phyloP scores from a whole-genome alignment of 2,888 invertebrate species.

The Himalopsyche tibetana region DNA sequence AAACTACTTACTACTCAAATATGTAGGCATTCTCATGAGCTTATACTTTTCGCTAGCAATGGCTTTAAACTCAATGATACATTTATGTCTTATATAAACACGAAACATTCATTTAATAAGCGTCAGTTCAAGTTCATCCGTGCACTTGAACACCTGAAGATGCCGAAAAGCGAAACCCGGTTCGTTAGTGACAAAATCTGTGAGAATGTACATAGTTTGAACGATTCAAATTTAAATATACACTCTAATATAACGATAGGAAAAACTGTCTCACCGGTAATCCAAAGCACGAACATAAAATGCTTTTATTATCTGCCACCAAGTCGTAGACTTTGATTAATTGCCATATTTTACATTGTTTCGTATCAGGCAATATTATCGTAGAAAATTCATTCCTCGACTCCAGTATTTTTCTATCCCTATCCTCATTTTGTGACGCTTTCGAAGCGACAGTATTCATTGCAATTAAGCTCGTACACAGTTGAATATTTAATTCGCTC shows the following conservation, averaged over 20 bases:
- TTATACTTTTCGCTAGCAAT: too few relatives aligned
- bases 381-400: neutral
- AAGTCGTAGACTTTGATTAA: neutral
- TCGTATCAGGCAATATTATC: neutral
- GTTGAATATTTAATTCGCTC: neutral
- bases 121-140: too few relatives aligned
- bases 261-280: neutral
- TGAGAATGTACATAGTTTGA: too few relatives aligned
- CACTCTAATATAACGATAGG: neutral
- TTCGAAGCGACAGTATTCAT: neutral
- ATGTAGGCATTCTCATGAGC: too few relatives aligned
- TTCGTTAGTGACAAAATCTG: too few relatives aligned
- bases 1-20: too few relatives aligned
- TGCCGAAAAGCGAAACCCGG: too few relatives aligned
- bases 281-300: conserved; percentile 3
- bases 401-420: neutral
- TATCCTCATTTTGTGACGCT: neutral
- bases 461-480: neutral
- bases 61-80: too few relatives aligned
- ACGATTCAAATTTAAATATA: too few relatives aligned
- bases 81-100: too few relatives aligned
- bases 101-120: too few relatives aligned
- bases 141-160: too few relatives aligned
- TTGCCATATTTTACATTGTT: neutral
- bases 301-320: neutral